Percentiles rank a stretch among this genome's conserved stretches.
Evolutionary conservation across 2,888 invertebrate species (phyloP).

Genomic region (Bedellia somnulentella): DNA sequence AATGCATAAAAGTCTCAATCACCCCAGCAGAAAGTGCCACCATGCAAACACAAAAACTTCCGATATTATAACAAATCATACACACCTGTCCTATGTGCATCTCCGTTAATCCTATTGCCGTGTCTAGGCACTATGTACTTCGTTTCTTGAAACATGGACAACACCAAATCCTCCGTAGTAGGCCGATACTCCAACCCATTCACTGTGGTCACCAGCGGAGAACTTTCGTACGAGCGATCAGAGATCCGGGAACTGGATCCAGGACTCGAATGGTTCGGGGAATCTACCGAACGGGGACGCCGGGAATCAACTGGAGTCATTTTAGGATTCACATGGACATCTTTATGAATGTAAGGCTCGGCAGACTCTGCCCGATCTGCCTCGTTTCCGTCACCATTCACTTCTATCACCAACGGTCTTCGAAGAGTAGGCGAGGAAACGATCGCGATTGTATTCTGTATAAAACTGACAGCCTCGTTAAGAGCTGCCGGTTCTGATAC

Average conservation of each 20-base stretch:
- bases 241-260: constrained; percentile 17
- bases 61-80: too few species aligned
- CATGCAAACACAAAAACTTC: too few species aligned
- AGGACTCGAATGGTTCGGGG: constrained; percentile 19
- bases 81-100: constrained; percentile 46
- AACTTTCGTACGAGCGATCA: constrained; percentile 38
- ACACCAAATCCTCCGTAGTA: constrained; percentile 47
- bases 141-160: constrained; percentile 51
- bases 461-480: constrained; percentile 15
- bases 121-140: constrained; percentile 45
- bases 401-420: constrained; percentile 39
- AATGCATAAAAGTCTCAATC: too few species aligned
- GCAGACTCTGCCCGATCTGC: constrained; percentile 26
- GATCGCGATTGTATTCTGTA: constrained; percentile 26
- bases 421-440: constrained; percentile 40
- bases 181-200: constrained; percentile 51
- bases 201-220: constrained; percentile 47
- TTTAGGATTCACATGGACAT: constrained; percentile 56
- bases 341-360: constrained; percentile 51
- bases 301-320: constrained; percentile 50
- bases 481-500: constrained; percentile 18
- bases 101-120: constrained; percentile 29
- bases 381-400: constrained; percentile 26
- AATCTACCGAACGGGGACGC: constrained; percentile 44
- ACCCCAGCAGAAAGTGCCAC: too few species aligned